Evolutionary conservation across 1,140 invertebrate species (phyloP), one percentile per base, ranked within the genome.

Genomic region (Gonioctena quinquepunctata): DNA sequence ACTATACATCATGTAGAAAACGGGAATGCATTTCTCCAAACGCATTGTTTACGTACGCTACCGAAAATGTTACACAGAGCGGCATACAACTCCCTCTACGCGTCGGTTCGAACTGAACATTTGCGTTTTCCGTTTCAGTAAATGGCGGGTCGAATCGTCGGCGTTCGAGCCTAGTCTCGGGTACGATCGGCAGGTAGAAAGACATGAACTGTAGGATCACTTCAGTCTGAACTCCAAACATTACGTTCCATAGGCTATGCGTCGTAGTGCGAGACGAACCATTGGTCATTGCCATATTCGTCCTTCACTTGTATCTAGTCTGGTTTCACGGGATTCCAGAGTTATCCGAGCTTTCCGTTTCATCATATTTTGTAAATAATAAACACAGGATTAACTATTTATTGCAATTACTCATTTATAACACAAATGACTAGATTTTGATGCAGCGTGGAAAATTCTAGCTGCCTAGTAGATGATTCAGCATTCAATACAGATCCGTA

Each of bases 21-120:
- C 33, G 11, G 11, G 11, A 42, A 42, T 42, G 33, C 33, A 42
- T 42, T 42, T n/a, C n/a, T 7, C 16, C n/a, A 26, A 64, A 69
- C 54, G 52, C 72, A 73, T 73, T 70, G 72, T 73, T 73, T 73
- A 70, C 63, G 33, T 57, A 8, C 66, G 52, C 8, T 42, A 42
- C 19, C 28, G 19, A 48, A 5, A 48, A 16, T 13, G 18, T n/a
- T 50, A 7, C 33, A 54, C 33, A 49, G 42, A 27, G 59, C 6
- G 22, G 13, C 19, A 52, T 33, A 48, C 56, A 48, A 16, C 48
- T 42, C 68, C n/a, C 16, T 1, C 28, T 3, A 13, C 64, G 25
- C 6, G 42, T 52, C 68, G 33, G 27, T 54, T 50, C 68, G 56
- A 74, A 74, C 72, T 74, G 72, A 65, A 52, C 1, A 42, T 42